Base-by-base conservation (phyloP, 2,888 invertebrate genomes). In the Melieria omissa region DNA sequence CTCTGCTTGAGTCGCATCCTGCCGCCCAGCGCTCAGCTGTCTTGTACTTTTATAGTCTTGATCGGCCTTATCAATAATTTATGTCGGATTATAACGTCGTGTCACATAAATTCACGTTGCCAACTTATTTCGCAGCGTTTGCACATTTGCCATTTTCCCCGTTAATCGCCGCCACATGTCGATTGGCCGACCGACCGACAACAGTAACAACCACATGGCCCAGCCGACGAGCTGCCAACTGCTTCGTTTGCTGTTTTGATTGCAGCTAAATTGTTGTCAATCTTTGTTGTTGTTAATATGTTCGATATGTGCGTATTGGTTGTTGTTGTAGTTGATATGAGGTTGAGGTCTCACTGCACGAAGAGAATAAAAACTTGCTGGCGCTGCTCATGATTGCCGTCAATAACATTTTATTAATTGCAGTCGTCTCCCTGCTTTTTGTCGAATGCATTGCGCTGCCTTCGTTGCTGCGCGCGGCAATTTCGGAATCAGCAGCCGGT, bases 51-150 rank as follows among this genome's bases (percentile, higher is more conserved):
- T 67, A 29, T 49, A 58, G n/a, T 41, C 44, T 44, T 62, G 52
- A 69, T 69, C 62, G 81, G 80, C 74, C 80, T 81, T 82, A 84
- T 82, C 84, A 85, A 84, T 84, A 82, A 84, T 84, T 84, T 85
- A 85, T 85, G 84, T 85, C 84, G 82, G 81, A 83, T 83, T 84
- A 83, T 80, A 82, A 79, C 79, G 83, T 80, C 81, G 81, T 82
- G 85, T 83, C 85, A 85, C 81, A 84, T 84, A 83, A 85, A 84
- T 84, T 66, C 57, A 66, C 60, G 66, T 66, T 66, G 47, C 49
- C 58, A 58, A 66, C 66, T 66, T 66, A 66, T 66, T 66, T 66
- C 6, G 47, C 49, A 49, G 47, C 66, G 60, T 58, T 66, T 58
- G 47, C 47, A 47, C 60, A 67, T 67, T 61, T 61, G 14, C 44